Evolutionary conservation across 2,888 invertebrate genomes (phyloP), one percentile per base, ranked within the genome.

Genomic region (Dexiosoma caninum): DNA sequence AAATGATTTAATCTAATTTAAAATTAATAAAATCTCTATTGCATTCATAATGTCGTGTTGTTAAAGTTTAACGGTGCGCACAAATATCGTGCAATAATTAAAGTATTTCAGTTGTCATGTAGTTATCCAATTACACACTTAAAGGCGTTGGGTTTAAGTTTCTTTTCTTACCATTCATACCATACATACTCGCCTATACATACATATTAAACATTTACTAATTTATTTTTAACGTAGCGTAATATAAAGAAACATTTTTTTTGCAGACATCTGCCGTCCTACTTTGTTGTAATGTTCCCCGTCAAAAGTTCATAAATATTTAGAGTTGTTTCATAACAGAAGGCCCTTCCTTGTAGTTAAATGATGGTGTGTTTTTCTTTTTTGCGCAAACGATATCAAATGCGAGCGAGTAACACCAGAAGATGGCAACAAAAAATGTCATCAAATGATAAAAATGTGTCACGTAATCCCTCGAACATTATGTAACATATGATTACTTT

Each of bases 391-490:
- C 10, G 40, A 40, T 46, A 57, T 40, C 32, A 59, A 16, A 51
- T 67, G 32, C 21, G 14, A 49, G 16, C 21, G 14, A 49, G 16
- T 23, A 19, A 69, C 51, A 53, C 49, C 21, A 66, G 14, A 66
- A 37, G 70, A 76, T 40, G 69, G 30, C 21, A 51, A 27, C 3
- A 55, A 64, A 49, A 69, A 72, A 67, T 81, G 57, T 69, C 72
- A 77, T 81, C 64, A 77, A 77, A 69, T 81, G 81, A 77, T 81
- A 77, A 77, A 81, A 81, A 77, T 77, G 77, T 81, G 77, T 81
- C 81, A 81, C 81, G 81, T 81, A 81, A 81, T 81, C 72, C 81
- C 72, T 64, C 64, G 57, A 77, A 81, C 81, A 77, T 81, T 81
- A 81, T 74, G 77, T 77, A 77, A 77, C 81, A 81, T 81, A 77